These are phyloP conservation scores for Yponomeuta plumbellus DNA, from an alignment of 2,888 invertebrate genomes.

Conservation along the genomic window DNA sequence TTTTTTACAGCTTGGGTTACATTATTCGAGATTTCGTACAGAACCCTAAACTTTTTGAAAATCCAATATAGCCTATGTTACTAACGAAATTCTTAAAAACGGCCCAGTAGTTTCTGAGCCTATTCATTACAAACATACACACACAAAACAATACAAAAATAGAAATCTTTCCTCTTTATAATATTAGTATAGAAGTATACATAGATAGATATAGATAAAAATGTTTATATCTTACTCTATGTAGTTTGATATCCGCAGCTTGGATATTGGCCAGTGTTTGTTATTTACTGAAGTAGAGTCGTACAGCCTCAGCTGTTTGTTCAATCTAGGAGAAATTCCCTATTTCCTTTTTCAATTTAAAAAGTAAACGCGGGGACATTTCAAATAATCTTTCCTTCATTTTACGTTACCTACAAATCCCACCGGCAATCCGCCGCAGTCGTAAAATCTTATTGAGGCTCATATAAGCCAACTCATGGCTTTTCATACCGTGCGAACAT, in stretches of 20 bases:
- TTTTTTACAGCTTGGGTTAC: too few relatives aligned
- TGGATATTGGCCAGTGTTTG: not conserved
- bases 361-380: not conserved
- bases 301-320: not conserved
- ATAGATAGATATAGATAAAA: too few relatives aligned
- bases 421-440: slow-evolving; percentile 1
- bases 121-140: too few relatives aligned
- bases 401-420: slow-evolving; percentile 7
- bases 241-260: not conserved
- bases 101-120: too few relatives aligned
- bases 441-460: slow-evolving; percentile 6
- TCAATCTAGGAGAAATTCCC: not conserved
- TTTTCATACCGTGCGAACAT: not conserved
- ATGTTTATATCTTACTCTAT: too few relatives aligned
- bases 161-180: too few relatives aligned
- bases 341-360: slow-evolving; percentile 1
- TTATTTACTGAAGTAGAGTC: not conserved
- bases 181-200: too few relatives aligned
- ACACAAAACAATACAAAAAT: too few relatives aligned
- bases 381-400: not conserved
- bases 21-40: too few relatives aligned
- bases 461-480: not conserved
- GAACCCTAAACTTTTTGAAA: too few relatives aligned
- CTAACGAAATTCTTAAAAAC: too few relatives aligned
- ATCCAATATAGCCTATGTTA: too few relatives aligned